Evolutionary conservation across 2,888 invertebrate genomes (phyloP).

Genomic region (Drosophila melanocephala): DNA sequence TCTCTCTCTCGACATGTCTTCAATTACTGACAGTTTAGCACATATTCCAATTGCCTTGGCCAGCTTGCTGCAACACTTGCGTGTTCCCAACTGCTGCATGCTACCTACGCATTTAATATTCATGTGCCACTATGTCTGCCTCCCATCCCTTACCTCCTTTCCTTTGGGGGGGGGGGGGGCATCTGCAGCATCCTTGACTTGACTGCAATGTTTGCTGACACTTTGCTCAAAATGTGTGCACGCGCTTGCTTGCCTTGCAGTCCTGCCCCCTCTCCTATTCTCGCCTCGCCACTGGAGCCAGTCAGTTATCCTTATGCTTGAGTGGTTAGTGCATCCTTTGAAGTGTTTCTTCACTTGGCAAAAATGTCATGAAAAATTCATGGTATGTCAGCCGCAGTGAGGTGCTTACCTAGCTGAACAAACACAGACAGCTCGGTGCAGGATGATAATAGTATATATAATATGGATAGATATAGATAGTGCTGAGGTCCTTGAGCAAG

Average conservation of each 20-base stretch:
- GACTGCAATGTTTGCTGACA: constrained; percentile 62
- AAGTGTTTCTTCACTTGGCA: constrained; percentile 52
- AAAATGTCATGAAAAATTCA: constrained; percentile 83
- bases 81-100: constrained; percentile 8
- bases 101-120: constrained; percentile 59
- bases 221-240: constrained; percentile 38
- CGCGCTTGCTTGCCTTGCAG: constrained; percentile 24
- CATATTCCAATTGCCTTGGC: constrained; percentile 52
- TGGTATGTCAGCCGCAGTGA: constrained; percentile 58
- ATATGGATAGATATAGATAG: background rate
- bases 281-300: background rate
- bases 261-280: no score
- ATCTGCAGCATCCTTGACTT: constrained; percentile 39
- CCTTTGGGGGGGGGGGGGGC: background rate
- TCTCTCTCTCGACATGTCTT: constrained; percentile 58
- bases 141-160: background rate
- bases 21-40: constrained; percentile 79
- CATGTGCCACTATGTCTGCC: constrained; percentile 31
- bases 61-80: constrained; percentile 9
- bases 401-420: constrained; percentile 44
- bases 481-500: constrained; percentile 13
- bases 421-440: constrained; percentile 29
- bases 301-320: constrained; percentile 49
- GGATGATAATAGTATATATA: constrained; percentile 10
- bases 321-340: constrained; percentile 53